Base-by-base conservation (phyloP, 2,888 invertebrate genomes). In the Phalera bucephala region DNA sequence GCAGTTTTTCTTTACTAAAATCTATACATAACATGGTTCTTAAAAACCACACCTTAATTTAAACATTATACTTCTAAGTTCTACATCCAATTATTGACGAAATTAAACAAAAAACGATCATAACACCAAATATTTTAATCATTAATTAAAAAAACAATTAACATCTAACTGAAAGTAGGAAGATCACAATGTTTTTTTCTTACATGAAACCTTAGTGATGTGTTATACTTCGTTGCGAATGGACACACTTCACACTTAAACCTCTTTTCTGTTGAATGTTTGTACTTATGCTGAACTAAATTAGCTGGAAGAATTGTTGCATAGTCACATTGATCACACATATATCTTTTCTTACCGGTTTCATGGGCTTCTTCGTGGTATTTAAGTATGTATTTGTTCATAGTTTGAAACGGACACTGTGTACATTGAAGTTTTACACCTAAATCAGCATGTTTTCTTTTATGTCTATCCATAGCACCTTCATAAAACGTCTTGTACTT, bases 121-220 rank as follows among this genome's bases (percentile, higher is more conserved):
- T n/a, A n/a, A n/a, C n/a, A n/a, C n/a, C n/a, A n/a, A n/a, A n/a
- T n/a, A n/a, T n/a, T n/a, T 5, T 17, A 17, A 5, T 17, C 5
- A 3, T 50, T 62, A 36, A 47, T 47, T 51, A 49, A 58, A 42
- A 47, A 48, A 49, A 40, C 54, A 60, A 55, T 53, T 70, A 17
- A 17, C 5, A 17, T 3, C 17, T 72, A 80, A 68, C 72, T 75
- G 57, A 74, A 72, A 51, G 77, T 71, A 1, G 86, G 86, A 43
- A 89, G 72, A 83, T 89, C 88, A 80, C 88, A 87, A 64, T 88
- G 89, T 66, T 89, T 89, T 51, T 85, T 88, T 39, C 74, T 85
- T 22, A 88, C 88, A 45, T 89, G 89, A 48, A 87, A 88, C 17
- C 88, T 66, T 42, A 89, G 55, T 2, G 89, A 89, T 0, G 88